Evolutionary conservation across 2,797 vertebrate species (phyloP).

Genomic region (Myoxocephalus aenaeus): DNA sequence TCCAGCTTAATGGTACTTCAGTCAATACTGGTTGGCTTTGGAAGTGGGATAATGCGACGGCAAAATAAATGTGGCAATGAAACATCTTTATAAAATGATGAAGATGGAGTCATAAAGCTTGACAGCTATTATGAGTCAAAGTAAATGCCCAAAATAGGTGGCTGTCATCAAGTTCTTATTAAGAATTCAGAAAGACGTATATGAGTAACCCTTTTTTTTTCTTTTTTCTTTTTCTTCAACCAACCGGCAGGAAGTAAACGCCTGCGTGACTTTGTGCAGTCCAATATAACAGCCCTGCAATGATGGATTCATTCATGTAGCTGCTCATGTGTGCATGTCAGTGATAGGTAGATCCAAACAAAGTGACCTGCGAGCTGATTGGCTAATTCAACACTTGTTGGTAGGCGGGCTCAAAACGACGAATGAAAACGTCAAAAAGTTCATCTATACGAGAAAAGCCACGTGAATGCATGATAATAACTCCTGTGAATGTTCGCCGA

Average conservation of each 20-base stretch:
- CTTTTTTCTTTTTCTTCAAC: conserved; percentile 36
- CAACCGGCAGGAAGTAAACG: conserved; percentile 52
- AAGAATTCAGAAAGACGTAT: conserved; percentile 50
- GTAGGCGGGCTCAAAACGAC: neutral
- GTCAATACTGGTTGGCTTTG: conserved; percentile 65
- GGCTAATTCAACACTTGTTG: neutral
- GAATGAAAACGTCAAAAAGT: neutral
- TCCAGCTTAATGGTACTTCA: conserved; percentile 70
- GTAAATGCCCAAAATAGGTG: conserved; percentile 67
- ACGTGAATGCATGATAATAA: neutral
- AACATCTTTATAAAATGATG: conserved; percentile 76
- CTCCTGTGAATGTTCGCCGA: neutral
- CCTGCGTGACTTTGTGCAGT: conserved; percentile 40
- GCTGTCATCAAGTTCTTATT: conserved; percentile 54
- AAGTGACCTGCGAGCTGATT: neutral
- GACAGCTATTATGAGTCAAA: conserved; percentile 73
- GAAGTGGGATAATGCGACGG: conserved; percentile 68
- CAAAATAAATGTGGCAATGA: conserved; percentile 77
- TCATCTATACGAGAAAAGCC: too few species aligned
- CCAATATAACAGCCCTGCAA: conserved; percentile 38
- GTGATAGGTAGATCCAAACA: neutral
- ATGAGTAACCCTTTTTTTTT: conserved; percentile 44
- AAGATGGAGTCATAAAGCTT: conserved; percentile 72
- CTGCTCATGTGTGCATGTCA: neutral
- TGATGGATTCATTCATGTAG: conserved; percentile 35